Base-by-base conservation (phyloP, 1,140 invertebrate genomes). In the Zaprionus camerounensis region DNA sequence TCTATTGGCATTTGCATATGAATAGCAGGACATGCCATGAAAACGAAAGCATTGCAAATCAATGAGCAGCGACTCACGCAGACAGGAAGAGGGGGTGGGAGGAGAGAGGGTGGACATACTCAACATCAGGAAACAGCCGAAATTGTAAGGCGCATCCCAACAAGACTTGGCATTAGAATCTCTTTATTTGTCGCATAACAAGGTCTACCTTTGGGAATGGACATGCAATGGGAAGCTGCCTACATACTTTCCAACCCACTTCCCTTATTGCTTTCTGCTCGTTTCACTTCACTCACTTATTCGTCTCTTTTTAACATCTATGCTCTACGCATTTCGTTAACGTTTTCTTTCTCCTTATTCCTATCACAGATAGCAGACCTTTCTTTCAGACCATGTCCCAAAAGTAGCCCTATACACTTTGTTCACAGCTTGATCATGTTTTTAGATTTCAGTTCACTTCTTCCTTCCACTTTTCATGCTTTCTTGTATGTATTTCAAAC, bases 1-100 rank as follows among this genome's bases (percentile, higher is more conserved):
- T 41, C 65, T 67, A 58, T 82, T 81, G 72, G 64, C 81, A 83
- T 82, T 61, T 83, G 76, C 82, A 80, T 82, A 63, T 72, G 63
- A 80, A 68, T 76, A 58, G 70, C 44, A 44, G 44, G 26, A n/a
- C 65, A 51, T 66, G 69, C 31, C 31, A 76, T 76, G 71, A 82
- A 82, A 82, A 57, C 58, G 63, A 82, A 76, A 80, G 59, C 71
- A 76, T 41, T 71, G 67, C 66, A 68, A 71, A 83, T 80, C 71
- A 76, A 76, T 76, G 72, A 72, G 61, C 74, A 66, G 26, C 51
- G 31, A 22, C 15, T 31, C 24, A 66, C 2, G 26, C 22, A 41
- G 3, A 57, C 3, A 46, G 38, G 15, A 17, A 44, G 6, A 38
- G 13, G 36, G 36, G 34, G 34, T 0, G 11, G 1, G 11, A 3